phyloP scores from a whole-genome alignment of 2,888 invertebrate species.

The Phania funesta region DNA sequence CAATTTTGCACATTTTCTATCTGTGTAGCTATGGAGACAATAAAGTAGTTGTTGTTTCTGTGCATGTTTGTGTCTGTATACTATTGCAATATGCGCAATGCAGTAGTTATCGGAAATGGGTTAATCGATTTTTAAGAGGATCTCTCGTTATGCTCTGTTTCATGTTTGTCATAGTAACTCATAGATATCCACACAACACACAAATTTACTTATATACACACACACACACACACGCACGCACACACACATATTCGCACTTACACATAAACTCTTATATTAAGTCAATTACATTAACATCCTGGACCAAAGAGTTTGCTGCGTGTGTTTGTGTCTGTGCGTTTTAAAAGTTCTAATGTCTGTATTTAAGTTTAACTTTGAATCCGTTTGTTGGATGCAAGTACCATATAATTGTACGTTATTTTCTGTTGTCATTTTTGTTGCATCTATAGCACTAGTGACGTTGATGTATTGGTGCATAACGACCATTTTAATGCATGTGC shows the following conservation, averaged over 20 bases:
- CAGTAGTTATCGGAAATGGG: constrained; percentile 79
- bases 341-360: constrained; percentile 9
- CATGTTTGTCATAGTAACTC: constrained; percentile 65
- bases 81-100: constrained; percentile 74
- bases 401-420: not conserved
- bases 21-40: constrained; percentile 52
- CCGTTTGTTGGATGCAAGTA: not conserved
- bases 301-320: constrained; percentile 43
- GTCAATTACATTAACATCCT: constrained; percentile 48
- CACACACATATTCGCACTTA: not conserved
- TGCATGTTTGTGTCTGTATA: not conserved
- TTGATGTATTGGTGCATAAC: constrained; percentile 14
- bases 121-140: constrained; percentile 79
- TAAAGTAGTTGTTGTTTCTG: not conserved
- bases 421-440: constrained; percentile 22
- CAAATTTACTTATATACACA: not conserved
- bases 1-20: constrained; percentile 36
- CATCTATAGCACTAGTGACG: not conserved
- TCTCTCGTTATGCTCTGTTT: constrained; percentile 76
- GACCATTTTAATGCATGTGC: not conserved
- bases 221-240: too few species aligned
- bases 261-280: constrained; percentile 14
- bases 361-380: constrained; percentile 22
- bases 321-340: not conserved
- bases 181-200: constrained; percentile 48